These are phyloP conservation scores for Leptogaster cylindrica DNA, from an alignment of 2,888 invertebrate genomes.

Conservation along the genomic window DNA sequence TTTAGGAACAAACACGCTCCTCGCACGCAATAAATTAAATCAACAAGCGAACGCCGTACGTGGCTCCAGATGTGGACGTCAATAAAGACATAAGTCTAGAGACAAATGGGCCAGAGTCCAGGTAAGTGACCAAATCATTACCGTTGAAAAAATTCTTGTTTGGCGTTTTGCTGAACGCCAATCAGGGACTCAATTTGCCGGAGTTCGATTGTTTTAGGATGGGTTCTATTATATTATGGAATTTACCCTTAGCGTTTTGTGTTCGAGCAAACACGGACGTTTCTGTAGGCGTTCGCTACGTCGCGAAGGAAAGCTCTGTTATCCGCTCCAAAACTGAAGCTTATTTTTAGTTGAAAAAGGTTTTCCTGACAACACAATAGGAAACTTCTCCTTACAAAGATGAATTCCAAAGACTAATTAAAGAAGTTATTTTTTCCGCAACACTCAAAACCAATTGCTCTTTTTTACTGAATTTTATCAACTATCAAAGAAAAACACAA, in stretches of 20 bases:
- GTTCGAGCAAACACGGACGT: background rate
- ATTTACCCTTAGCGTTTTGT: background rate
- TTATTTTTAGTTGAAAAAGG: too few relatives aligned
- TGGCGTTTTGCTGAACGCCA: conserved; percentile 33
- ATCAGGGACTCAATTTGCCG: conserved; percentile 30
- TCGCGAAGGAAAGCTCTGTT: too few relatives aligned
- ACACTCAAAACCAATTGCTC: too few relatives aligned
- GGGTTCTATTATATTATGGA: background rate
- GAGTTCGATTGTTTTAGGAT: conserved; percentile 25
- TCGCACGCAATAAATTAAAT: conserved; percentile 45
- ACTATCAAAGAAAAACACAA: too few relatives aligned
- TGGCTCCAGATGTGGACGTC: conserved; percentile 9
- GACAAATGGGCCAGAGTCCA: conserved; percentile 6
- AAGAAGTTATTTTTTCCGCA: too few relatives aligned
- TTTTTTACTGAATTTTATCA: too few relatives aligned
- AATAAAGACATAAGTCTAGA: background rate
- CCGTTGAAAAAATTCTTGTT: conserved; percentile 30
- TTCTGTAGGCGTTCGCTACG: background rate
- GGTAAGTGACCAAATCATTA: conserved; percentile 27
- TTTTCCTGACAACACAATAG: too few relatives aligned
- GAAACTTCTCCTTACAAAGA: too few relatives aligned
- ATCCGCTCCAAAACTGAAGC: background rate
- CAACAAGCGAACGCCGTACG: conserved; percentile 42
- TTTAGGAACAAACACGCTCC: conserved; percentile 43
- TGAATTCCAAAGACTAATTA: too few relatives aligned